Conservation (phyloP, 1,140 invertebrate species). For the Cydia fagiglandana region DNA sequence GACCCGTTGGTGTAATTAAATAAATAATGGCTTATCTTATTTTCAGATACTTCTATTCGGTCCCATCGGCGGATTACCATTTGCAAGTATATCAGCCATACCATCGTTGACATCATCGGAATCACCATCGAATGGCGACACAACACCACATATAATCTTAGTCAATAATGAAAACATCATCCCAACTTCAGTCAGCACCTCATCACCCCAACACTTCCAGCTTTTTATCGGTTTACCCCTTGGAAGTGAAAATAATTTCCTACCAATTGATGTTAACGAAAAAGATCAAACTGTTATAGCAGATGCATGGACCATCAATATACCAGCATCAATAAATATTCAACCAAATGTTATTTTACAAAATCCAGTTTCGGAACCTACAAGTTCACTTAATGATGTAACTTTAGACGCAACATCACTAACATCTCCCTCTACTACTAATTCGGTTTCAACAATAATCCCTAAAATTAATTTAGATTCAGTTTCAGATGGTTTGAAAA, state of each 20-base stretch:
- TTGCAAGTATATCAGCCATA: constrained; percentile 22
- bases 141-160: not conserved
- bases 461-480: not conserved
- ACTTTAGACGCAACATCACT: not conserved
- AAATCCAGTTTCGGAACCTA: not conserved
- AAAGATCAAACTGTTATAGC: not conserved
- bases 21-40: not conserved
- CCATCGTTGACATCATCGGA: not conserved
- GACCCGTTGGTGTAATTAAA: too few species aligned
- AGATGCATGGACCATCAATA: not conserved
- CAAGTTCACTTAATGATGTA: not conserved
- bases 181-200: not conserved
- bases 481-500: not conserved
- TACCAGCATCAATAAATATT: not conserved
- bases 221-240: not conserved
- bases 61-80: constrained; percentile 5
- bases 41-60: constrained; percentile 13
- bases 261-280: not conserved
- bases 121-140: not conserved
- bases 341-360: not conserved
- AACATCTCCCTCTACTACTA: not conserved
- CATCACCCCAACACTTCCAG: not conserved
- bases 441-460: not conserved
- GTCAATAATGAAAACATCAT: not conserved
- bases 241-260: not conserved